Conservation (phyloP, 1,140 invertebrate species). For the Cydia amplana region DNA sequence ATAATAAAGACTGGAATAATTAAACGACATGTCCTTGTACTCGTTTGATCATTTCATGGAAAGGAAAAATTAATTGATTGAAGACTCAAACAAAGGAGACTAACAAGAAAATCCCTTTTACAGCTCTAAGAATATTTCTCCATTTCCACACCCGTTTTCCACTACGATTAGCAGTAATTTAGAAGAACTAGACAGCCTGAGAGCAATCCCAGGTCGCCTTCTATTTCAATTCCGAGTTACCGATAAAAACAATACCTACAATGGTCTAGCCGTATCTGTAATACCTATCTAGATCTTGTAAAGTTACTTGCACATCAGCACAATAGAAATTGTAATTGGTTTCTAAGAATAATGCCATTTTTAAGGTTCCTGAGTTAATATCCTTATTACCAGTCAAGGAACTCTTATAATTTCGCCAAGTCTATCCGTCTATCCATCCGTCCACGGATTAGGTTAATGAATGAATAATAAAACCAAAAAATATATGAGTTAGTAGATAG, state of each 20-base stretch:
- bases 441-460: too few relatives aligned
- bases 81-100: not conserved
- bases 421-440: too few relatives aligned
- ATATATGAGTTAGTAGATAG: too few relatives aligned
- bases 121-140: slow-evolving; percentile 5
- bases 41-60: not conserved
- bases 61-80: not conserved
- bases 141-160: not conserved
- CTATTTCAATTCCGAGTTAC: slow-evolving; percentile 17
- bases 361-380: too few relatives aligned
- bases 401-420: too few relatives aligned
- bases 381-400: too few relatives aligned
- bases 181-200: slow-evolving; percentile 1
- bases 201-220: slow-evolving; percentile 14
- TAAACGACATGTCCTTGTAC: not conserved
- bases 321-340: not conserved
- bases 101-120: not conserved
- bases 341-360: too few relatives aligned
- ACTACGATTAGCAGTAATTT: slow-evolving; percentile 3
- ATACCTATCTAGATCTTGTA: not conserved
- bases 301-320: not conserved
- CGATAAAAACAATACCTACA: slow-evolving; percentile 10
- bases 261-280: not conserved
- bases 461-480: too few relatives aligned
- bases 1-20: too few relatives aligned